Evolutionary conservation across 1,140 invertebrate species (phyloP), one percentile per base, ranked within the genome.

Genomic region (Adelges cooleyi): DNA sequence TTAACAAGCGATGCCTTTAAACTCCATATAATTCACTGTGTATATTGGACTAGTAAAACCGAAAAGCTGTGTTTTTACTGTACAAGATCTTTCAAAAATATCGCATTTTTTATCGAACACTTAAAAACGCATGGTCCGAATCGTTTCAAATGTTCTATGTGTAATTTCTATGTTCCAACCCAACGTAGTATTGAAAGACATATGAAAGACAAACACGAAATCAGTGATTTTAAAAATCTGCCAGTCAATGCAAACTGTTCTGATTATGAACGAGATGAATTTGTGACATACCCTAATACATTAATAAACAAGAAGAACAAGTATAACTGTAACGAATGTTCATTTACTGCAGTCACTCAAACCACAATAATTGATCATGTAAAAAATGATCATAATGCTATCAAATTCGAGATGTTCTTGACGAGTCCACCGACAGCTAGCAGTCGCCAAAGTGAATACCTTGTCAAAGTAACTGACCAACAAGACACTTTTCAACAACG

Each of bases 81-180:
- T 62, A 8, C 3, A 6, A 62, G 46, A 62, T 13, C n/a, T 20
- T 62, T 62, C 18, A 62, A 46, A 48, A 62, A n/a, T 48, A 0
- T 5, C 18, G 10, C 44, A 3, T 18, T 46, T 29, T 13, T 62
- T 2, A 22, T 11, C 33, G 56, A 62, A 48, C 56, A 62, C 22
- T 2, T 46, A 15, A 29, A 29, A 33, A 40, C 46, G 27, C 56
- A 62, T 33, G 56, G 56, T 13, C 56, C 56, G 27, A 25, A 62
- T 33, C 42, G 56, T 29, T 62, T 62, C 10, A 62, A 15, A n/a
- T 62, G 56, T 6, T 48, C 1, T 10, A 27, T 29, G 13, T 62
- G 56, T 17, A 20, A 22, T 20, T 9, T 46, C 0, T 20, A 22
- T 10, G 2, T 48, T 11, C 25, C 56, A 48, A 46, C 56, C 4